A percentile compares a stretch with the other conserved stretches of the same genome.
Evolutionary conservation across 1,140 invertebrate species (phyloP).

Genomic region (Cydia amplana): DNA sequence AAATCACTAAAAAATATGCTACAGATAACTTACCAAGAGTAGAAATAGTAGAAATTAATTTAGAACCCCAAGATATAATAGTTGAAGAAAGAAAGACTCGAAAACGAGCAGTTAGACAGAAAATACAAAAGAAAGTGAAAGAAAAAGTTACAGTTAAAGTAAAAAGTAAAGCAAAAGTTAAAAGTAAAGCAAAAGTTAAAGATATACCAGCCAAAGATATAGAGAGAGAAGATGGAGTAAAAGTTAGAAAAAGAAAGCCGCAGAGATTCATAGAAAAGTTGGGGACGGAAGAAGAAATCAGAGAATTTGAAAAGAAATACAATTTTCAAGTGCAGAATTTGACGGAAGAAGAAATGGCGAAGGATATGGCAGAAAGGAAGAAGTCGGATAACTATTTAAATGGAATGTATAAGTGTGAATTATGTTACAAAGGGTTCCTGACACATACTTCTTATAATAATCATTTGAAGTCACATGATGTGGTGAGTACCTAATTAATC

Average conservation of each 20-base stretch:
- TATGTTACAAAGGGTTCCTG: conserved; percentile 11
- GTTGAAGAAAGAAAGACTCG: background rate
- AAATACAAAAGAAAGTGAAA: background rate
- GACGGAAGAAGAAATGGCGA: conserved; percentile 11
- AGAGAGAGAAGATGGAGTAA: background rate
- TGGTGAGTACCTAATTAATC: background rate
- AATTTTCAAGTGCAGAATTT: conserved; percentile 10
- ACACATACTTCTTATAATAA: conserved; percentile 14
- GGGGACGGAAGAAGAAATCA: background rate
- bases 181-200: background rate
- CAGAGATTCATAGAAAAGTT: background rate
- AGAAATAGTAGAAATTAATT: background rate
- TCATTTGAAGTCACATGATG: conserved; percentile 15
- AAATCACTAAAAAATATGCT: background rate
- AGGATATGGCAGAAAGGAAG: conserved; percentile 13
- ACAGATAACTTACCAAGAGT: background rate
- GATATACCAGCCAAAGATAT: background rate
- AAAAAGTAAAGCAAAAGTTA: background rate
- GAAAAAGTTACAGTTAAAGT: conserved; percentile 1
- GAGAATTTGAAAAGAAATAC: conserved; percentile 18
- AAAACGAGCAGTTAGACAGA: background rate
- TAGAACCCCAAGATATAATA: background rate
- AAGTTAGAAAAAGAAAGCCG: background rate
- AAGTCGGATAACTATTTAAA: background rate
- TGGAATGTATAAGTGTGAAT: conserved; percentile 2